Base-by-base conservation (phyloP, 1,140 invertebrate genomes). In the Drosophila lini region DNA sequence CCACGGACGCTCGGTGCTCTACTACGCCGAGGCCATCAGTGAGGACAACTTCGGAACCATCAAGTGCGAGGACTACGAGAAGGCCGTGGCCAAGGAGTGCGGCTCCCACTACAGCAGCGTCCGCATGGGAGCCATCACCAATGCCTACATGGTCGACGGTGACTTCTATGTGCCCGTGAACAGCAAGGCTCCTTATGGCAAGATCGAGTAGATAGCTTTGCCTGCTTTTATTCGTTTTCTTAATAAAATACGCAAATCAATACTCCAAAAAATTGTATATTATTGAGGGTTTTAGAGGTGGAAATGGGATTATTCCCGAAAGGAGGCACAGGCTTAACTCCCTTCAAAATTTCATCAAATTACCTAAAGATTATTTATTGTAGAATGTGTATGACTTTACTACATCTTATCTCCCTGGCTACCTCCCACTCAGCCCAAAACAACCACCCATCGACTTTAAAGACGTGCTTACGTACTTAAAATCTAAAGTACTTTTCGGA, bases 1-100 rank as follows among this genome's bases (percentile, higher is more conserved):
- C 31, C 94, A 94, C 71, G 62, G 61, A 6, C 92, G 93, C 25
- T 93, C 95, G 13, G 94, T 94, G 38, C 84, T 92, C 74, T 95
- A 94, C 74, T 95, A 94, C 73, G 91, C 93, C 3, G 95, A 95
- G 89, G 83, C 89, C 38, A 45, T 91, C 3, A 42, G 32, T 9
- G 13, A 74, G 36, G 64, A 86, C 31, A 81, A 81, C 61, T 90
- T 91, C 28, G 77, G 73, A 8, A 68, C 53, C 31, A 70, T 84
- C 9, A 83, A 80, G 47, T 91, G 90, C 76, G 8, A 19, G 3
- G 62, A 84, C 52, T 90, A 83, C 32, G 64, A 86, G 61, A 25
- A 42, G 15, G 86, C 86, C 13, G 81, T 90, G 1, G 28, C 67
- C 31, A 76, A 90, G 36, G 19, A 75, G 8, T 91, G 90, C 41